Evolutionary conservation across 2,113 vertebrate species (phyloP).

Genomic region (Phylloscopus whistleri): DNA sequence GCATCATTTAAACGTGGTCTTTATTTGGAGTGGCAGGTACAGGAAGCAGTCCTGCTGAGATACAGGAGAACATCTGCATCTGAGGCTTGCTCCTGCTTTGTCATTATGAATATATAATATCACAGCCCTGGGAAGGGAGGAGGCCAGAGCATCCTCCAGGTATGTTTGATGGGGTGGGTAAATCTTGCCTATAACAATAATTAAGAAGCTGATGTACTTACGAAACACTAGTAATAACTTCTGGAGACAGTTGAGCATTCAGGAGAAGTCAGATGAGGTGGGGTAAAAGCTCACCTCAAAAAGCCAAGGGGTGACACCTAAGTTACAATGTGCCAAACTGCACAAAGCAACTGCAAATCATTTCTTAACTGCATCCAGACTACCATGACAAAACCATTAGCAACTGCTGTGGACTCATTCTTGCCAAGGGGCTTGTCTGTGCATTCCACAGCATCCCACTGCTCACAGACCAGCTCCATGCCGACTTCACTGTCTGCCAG

Average conservation of each 20-base stretch:
- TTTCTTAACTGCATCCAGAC: neutral
- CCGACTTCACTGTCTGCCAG: neutral
- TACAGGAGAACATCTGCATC: neutral
- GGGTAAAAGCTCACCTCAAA: neutral
- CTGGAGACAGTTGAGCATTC: neutral
- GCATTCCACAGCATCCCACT: neutral
- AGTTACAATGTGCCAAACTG: neutral
- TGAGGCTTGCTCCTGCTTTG: neutral
- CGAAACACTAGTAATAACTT: neutral
- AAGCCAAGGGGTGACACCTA: neutral
- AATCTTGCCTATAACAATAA: neutral
- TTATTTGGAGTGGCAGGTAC: neutral
- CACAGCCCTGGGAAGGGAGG: neutral
- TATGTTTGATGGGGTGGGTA: neutral
- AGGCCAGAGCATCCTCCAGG: neutral
- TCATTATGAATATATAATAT: neutral
- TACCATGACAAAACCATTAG: neutral
- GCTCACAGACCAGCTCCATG: neutral
- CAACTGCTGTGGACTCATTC: neutral
- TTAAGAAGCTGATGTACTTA: neutral
- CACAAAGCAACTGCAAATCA: neutral
- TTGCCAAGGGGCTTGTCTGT: neutral
- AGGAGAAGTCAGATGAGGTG: neutral
- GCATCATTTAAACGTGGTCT: neutral
- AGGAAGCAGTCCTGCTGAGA: neutral